Evolutionary conservation across 2,113 vertebrate species (phyloP).

Genomic region (Eulemur macaco): DNA sequence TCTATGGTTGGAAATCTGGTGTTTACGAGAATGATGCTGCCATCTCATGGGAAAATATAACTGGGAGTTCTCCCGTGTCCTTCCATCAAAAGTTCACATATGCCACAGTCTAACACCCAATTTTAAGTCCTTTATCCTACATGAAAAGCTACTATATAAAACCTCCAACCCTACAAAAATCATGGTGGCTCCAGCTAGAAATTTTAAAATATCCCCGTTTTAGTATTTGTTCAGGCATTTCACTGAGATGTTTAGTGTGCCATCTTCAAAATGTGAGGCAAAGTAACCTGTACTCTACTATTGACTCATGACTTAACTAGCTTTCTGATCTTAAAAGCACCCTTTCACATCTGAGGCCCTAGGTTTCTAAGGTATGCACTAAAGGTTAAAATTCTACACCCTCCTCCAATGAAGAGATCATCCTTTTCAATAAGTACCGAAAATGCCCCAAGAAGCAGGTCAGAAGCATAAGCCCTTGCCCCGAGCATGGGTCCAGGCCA

Average conservation of each 20-base stretch:
- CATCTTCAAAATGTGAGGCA: not conserved
- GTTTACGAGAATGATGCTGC: not conserved
- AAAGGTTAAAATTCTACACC: not conserved
- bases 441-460: not conserved
- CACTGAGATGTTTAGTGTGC: not conserved
- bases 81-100: not conserved
- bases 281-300: not conserved
- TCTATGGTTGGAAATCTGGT: not conserved
- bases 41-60: not conserved
- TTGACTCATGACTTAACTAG: not conserved
- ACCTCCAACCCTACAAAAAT: not conserved
- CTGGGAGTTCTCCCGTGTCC: no score
- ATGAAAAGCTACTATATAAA: not conserved
- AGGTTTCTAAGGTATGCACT: not conserved
- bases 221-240: slow-evolving; percentile 14
- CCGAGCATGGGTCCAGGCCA: not conserved
- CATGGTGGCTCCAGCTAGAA: not conserved
- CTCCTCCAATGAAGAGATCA: not conserved
- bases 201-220: not conserved
- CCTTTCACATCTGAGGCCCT: not conserved
- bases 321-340: not conserved
- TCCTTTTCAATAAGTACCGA: not conserved
- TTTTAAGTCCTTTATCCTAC: not conserved
- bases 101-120: not conserved
- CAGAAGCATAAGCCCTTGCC: not conserved